phyloP scores from a whole-genome alignment of 2,113 vertebrate genomes.

The Gavia stellata region DNA sequence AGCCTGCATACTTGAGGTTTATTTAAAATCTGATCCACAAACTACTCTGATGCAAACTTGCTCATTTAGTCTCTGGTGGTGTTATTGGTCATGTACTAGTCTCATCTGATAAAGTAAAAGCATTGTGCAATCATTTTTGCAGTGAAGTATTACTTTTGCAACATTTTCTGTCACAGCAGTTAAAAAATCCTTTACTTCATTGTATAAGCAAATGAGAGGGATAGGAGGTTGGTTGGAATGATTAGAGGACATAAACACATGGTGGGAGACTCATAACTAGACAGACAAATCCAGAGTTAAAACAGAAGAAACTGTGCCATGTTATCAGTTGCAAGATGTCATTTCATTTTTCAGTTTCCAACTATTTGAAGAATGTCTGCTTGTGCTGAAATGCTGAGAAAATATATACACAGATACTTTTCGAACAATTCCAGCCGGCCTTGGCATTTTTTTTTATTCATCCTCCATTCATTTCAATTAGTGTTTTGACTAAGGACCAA shows the following conservation, averaged over 20 bases:
- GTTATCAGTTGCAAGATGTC: neutral
- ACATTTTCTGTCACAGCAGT: neutral
- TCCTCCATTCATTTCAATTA: neutral
- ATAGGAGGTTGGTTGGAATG: neutral
- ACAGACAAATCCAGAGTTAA: neutral
- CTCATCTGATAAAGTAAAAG: neutral
- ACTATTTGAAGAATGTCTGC: neutral
- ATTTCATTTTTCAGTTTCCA: neutral
- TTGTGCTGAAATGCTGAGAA: neutral
- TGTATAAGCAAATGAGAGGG: neutral
- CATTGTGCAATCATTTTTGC: neutral
- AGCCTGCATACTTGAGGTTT: neutral
- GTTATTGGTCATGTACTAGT: neutral
- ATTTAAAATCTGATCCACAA: constrained; percentile 13
- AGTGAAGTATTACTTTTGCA: neutral
- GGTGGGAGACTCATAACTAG: neutral
- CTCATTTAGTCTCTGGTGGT: neutral
- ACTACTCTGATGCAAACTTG: neutral
- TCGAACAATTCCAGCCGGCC: neutral
- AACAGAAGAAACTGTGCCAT: neutral
- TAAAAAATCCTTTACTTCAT: neutral
- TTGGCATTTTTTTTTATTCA: neutral
- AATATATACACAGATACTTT: neutral
- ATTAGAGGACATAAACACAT: neutral
- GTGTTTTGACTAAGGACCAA: neutral